Base-by-base conservation (phyloP, 2,113 vertebrate genomes). In the Uria aalge region DNA sequence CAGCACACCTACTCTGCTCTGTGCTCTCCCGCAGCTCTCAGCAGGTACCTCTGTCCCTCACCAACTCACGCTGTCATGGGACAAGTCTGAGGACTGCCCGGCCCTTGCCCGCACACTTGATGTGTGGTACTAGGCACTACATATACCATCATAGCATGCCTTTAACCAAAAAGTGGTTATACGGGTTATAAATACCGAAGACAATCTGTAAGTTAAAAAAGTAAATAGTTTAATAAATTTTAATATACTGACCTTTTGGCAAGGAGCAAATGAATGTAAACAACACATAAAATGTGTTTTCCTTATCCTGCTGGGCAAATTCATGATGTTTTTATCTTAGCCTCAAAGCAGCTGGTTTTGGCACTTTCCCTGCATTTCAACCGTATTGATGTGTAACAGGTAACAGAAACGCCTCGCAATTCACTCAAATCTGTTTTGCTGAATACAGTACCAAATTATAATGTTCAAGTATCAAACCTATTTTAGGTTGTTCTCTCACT, bases 281-380 rank as follows among this genome's bases (percentile, higher is more conserved):
- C 34, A 68, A 16, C n/a, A 60, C 15, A 26, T 4, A 29, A 93
- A 94, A 67, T 23, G 3, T 52, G 20, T 52, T 88, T 90, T 74
- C 45, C 64, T 94, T 60, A 47, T 89, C 83, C 92, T 92, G 62
- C 84, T 85, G 79, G 67, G 63, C 71, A 93, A 74, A 80, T 66
- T 81, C 41, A 63, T 53, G 56, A 20, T 77, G 69, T 57, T 90
- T 92, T 96, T 87, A 77, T 92, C 88, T 79, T 12, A 74, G 47
- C 40, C 90, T 83, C 88, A 94, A 83, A 88, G 79, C 50, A 47
- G 11, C n/a, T 83, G 69, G 17, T 56, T 91, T 88, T 84, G 76
- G 90, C 74, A 89, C 50, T 62, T 82, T 59, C 64, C 68, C 34
- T 68, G 10, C 47, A 36, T 74, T 78, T 75, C 26, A 23, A 21